Percentiles rank a stretch among this genome's conserved stretches.
Evolutionary conservation across 2,797 vertebrate species (phyloP).

Genomic region (Cottoperca gobio): DNA sequence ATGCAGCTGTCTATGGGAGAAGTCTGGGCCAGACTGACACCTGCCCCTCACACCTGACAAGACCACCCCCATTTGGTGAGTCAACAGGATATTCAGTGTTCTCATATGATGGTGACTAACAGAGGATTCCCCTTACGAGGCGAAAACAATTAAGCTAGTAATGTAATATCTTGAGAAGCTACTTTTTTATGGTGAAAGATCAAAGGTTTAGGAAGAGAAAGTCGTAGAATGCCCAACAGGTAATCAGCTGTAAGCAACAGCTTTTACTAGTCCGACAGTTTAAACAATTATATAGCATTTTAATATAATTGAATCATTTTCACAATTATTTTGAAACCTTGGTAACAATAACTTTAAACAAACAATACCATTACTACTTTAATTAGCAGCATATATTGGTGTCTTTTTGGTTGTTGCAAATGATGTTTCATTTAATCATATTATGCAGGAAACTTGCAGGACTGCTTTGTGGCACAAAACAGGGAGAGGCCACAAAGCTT

Average conservation of each 20-base stretch:
- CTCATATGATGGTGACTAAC: background rate
- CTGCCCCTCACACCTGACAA: slow-evolving; percentile 82
- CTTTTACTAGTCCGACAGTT: background rate
- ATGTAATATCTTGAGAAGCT: background rate
- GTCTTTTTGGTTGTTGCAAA: background rate
- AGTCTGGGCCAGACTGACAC: slow-evolving; percentile 78
- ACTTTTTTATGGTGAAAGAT: background rate
- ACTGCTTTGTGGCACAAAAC: background rate
- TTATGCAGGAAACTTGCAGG: background rate
- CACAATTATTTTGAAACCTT: background rate
- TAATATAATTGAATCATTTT: background rate
- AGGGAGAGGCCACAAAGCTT: background rate
- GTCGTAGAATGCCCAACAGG: background rate
- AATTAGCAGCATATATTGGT: background rate
- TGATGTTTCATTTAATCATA: background rate
- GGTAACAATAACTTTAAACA: background rate
- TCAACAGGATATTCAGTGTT: slow-evolving; percentile 22
- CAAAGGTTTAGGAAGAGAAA: background rate
- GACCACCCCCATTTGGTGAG: slow-evolving; percentile 89
- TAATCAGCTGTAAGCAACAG: background rate
- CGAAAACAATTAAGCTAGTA: background rate
- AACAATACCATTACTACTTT: background rate
- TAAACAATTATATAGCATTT: background rate
- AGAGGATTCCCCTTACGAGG: background rate
- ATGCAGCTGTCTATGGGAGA: slow-evolving; percentile 92